Evolutionary conservation across 2,113 vertebrate species (phyloP).

Genomic region (Sus scrofa): DNA sequence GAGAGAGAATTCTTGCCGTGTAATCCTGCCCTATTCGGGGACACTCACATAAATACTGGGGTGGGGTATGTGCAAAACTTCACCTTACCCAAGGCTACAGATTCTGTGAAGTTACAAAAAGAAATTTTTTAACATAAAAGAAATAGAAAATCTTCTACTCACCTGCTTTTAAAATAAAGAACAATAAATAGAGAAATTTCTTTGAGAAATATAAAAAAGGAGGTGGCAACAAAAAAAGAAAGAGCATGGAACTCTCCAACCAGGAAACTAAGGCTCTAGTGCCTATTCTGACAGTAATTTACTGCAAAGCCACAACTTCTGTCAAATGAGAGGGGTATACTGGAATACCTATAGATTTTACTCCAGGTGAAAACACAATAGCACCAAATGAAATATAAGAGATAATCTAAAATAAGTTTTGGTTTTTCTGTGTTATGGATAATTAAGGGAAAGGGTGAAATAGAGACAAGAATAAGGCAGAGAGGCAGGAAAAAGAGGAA

Average conservation of each 20-base stretch:
- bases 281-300: not conserved
- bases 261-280: not conserved
- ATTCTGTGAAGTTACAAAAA: not conserved
- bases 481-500: not conserved
- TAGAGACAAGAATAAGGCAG: not conserved
- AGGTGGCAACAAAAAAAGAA: constrained; percentile 8
- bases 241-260: not conserved
- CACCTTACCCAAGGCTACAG: not conserved
- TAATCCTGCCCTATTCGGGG: not conserved
- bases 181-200: constrained; percentile 20
- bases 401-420: constrained; percentile 24
- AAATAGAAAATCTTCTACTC: constrained; percentile 42
- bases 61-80: not conserved
- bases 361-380: not conserved
- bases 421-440: not conserved
- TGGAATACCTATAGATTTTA: not conserved
- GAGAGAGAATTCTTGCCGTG: not conserved
- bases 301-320: not conserved
- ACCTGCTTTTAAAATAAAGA: constrained; percentile 43
- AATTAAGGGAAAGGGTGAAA: not conserved
- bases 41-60: not conserved
- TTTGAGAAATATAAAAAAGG: not conserved
- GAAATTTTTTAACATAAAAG: not conserved
- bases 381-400: constrained; percentile 20
- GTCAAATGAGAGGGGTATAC: not conserved